Base-by-base conservation (phyloP, 2,888 invertebrate genomes). In the Nomada ruficornis region DNA sequence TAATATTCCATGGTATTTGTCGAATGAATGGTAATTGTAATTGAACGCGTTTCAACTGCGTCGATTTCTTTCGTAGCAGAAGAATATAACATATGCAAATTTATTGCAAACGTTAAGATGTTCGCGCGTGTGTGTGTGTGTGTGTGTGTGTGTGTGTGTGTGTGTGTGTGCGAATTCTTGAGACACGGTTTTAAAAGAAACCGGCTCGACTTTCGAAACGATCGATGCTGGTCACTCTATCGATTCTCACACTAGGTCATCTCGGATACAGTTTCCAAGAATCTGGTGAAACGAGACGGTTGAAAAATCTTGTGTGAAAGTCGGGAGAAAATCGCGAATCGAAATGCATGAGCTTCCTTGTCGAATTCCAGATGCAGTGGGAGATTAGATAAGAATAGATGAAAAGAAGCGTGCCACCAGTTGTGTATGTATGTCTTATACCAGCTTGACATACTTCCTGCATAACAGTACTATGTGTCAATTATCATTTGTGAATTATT, bases 191-290 rank as follows among this genome's bases (percentile, higher is more conserved):
- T 52, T 18, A 52, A 65, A 63, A 52, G 70, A 18, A 62, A 64
- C 52, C 42, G 57, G 69, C n/a, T 69, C 52, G 4, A 47, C 79
- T 79, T 75, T 74, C 79, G 54, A 70, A 80, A 68, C 63, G 69
- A 75, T 70, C 70, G 63, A 68, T 62, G 47, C 59, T 23, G 18
- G 50, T 60, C 60, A 13, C 20, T 36, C 69, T 55, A 62, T 55
- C 72, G 74, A 68, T 71, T 71, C 71, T 71, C 70, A 47, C 69
- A 69, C 57, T 57, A 11, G 44, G 54, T 75, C 64, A 76, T 54
- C 47, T 62, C 63, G 60, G 75, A 80, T 68, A 62, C 57, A 50
- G 55, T 83, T 82, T 82, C 83, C 73, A 59, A 60, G 82, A 82
- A 83, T 65, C 77, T 36, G 54, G 77, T 74, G 82, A 81, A 69